Conservation (phyloP, 2,113 vertebrate genomes). For the Loxodonta africana region DNA sequence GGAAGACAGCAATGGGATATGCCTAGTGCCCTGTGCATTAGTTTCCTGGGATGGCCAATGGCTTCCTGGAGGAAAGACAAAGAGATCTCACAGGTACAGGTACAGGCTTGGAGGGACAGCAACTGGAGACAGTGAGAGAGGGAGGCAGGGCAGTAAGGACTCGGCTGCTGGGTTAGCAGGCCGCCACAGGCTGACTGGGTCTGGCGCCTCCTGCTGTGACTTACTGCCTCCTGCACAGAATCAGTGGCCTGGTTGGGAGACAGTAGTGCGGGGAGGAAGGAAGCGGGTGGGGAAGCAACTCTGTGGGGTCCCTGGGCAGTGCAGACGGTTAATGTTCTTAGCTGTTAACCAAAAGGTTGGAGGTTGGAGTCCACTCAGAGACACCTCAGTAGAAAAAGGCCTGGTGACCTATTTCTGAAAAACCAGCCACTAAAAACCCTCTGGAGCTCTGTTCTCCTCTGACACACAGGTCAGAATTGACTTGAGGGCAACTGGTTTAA, state of each 20-base stretch:
- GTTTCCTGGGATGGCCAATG: background rate
- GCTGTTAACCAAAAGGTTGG: background rate
- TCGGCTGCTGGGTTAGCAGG: background rate
- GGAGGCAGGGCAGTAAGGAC: background rate
- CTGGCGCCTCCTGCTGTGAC: background rate
- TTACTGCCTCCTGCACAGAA: background rate
- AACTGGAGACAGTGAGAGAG: background rate
- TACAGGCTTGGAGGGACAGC: background rate
- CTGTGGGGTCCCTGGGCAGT: background rate
- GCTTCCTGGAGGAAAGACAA: background rate
- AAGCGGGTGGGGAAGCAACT: background rate
- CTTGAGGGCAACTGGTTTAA: background rate
- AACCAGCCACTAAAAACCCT: background rate
- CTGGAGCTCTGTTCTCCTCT: background rate
- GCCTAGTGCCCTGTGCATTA: too few species aligned
- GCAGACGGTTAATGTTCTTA: too few species aligned
- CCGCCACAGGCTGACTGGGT: background rate
- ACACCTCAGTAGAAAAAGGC: too few species aligned
- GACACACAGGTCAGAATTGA: background rate
- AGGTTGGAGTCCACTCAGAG: background rate
- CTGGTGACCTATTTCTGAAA: background rate
- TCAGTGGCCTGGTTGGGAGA: background rate
- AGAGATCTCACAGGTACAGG: background rate
- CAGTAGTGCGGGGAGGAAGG: accelerated
- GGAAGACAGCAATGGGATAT: background rate